Conservation (phyloP, 2,113 vertebrate species). For the chimpanzee (Pan troglodytes) region NHGRI_mPanTro3-v2.1_pri NC_072403.2:130898001-130898500, state of each 20-base stretch:
- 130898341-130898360: background rate
- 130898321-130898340: background rate
- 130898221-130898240: background rate
- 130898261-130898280: background rate
- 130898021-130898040: background rate
- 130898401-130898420: background rate
- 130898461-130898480: background rate
- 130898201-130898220: background rate
- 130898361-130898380: background rate
- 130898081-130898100: background rate
- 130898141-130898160: background rate
- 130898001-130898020: background rate
- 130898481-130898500: background rate
- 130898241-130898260: background rate
- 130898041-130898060: background rate
- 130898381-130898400: background rate
- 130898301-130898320: background rate
- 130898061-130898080: background rate
- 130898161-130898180: background rate
- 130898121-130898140: background rate
- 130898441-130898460: background rate
- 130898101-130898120: background rate
- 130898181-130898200: background rate
- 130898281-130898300: background rate
- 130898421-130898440: background rate